phyloP scores from a whole-genome alignment of 1,140 invertebrate species.

The Zophobas morio region DNA sequence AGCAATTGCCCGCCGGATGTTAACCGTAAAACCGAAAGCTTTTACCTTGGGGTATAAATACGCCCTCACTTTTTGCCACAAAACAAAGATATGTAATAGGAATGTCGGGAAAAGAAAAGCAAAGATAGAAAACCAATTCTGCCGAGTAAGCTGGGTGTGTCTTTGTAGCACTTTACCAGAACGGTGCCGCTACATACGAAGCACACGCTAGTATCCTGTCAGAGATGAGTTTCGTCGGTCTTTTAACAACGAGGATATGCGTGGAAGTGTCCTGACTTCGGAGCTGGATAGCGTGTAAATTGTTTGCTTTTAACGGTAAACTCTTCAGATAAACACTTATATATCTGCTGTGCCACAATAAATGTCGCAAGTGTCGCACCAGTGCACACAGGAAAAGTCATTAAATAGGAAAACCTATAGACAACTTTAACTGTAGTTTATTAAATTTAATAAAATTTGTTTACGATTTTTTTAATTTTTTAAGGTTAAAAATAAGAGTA shows the following conservation, averaged over 20 bases:
- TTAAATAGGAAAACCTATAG: too few relatives aligned
- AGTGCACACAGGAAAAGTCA: too few relatives aligned
- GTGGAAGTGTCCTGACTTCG: neutral
- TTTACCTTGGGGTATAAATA: slow-evolving; percentile 48
- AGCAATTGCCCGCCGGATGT: slow-evolving; percentile 29
- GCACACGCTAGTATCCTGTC: slow-evolving; percentile 50
- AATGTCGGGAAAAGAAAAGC: slow-evolving; percentile 45
- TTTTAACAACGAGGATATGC: neutral
- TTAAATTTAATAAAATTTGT: too few relatives aligned
- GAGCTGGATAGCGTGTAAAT: neutral
- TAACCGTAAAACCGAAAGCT: slow-evolving; percentile 45
- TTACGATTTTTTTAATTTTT: too few relatives aligned
- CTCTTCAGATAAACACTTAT: too few relatives aligned
- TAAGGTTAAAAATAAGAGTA: too few relatives aligned
- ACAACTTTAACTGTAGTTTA: too few relatives aligned
- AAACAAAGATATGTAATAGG: slow-evolving; percentile 47
- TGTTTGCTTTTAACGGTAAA: neutral
- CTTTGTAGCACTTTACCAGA: slow-evolving; percentile 55
- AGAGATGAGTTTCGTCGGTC: slow-evolving; percentile 41
- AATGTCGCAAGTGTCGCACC: too few relatives aligned
- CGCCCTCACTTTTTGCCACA: slow-evolving; percentile 36
- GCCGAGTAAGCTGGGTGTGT: slow-evolving; percentile 60
- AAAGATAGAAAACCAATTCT: slow-evolving; percentile 56
- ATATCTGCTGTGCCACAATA: too few relatives aligned
- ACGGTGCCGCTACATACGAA: slow-evolving; percentile 49